These are phyloP conservation scores for Eurytoma adleriae DNA, from an alignment of 2,888 invertebrate species.

Conservation along the genomic window DNA sequence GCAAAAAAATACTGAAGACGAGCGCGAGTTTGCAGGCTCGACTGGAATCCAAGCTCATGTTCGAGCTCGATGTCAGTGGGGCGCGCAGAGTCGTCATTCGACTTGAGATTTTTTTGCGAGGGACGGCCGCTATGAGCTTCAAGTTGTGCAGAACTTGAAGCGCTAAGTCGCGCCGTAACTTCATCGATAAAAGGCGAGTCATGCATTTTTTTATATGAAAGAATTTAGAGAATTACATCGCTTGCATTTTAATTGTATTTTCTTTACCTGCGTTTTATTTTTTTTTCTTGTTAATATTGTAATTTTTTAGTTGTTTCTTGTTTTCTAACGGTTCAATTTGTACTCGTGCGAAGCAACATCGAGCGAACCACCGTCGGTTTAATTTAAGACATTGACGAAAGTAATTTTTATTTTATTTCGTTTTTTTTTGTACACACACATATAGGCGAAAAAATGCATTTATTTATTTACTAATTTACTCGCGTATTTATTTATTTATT, in stretches of 20 bases:
- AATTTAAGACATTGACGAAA: slow-evolving; percentile 31
- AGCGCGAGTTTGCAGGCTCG: too few relatives aligned
- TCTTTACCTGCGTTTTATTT: slow-evolving; percentile 37
- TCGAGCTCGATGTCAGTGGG: too few relatives aligned
- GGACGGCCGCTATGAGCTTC: slow-evolving; percentile 52
- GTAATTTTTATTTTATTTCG: slow-evolving; percentile 21
- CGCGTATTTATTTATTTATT: slow-evolving; percentile 41
- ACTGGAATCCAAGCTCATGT: too few relatives aligned
- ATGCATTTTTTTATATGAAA: slow-evolving; percentile 43
- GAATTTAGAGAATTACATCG: not conserved
- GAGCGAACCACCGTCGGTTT: slow-evolving; percentile 31
- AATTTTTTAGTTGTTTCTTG: slow-evolving; percentile 38
- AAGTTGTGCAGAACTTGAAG: slow-evolving; percentile 63
- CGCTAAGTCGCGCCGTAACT: slow-evolving; percentile 33
- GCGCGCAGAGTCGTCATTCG: too few relatives aligned
- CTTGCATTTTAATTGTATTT: slow-evolving; percentile 52
- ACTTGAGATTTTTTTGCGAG: not conserved
- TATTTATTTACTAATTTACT: slow-evolving; percentile 47
- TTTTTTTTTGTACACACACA: not conserved
- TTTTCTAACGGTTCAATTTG: slow-evolving; percentile 34
- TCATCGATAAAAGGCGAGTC: slow-evolving; percentile 22
- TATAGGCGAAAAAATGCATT: slow-evolving; percentile 47
- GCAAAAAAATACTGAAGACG: too few relatives aligned
- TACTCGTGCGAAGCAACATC: slow-evolving; percentile 53
- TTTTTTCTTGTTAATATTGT: slow-evolving; percentile 30